phyloP scores from a whole-genome alignment of 1,140 invertebrate genomes.

The Neodiprion virginianus region DNA sequence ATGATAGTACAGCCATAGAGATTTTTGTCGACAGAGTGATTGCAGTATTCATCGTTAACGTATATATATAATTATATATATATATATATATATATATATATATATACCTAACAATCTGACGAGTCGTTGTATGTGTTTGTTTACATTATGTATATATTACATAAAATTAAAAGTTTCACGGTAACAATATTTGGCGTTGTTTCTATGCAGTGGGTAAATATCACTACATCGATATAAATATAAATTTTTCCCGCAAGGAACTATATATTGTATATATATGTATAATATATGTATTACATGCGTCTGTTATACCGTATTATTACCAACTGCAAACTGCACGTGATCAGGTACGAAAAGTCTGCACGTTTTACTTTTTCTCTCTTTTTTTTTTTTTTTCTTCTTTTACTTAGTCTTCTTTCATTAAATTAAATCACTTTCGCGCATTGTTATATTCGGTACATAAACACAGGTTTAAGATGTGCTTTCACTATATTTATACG shows the following conservation, averaged over 20 bases:
- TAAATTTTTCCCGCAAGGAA: no score
- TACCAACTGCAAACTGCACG: no score
- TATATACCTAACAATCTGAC: background rate
- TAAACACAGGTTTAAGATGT: no score
- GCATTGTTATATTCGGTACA: no score
- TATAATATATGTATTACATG: no score
- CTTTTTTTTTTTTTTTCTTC: slow-evolving; percentile 32
- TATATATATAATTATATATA: background rate
- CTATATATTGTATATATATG: no score
- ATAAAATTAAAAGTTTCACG: slow-evolving; percentile 3
- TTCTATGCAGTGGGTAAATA: no score
- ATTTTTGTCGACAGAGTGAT: slow-evolving; percentile 45
- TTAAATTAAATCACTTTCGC: no score
- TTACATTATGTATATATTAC: background rate
- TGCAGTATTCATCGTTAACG: slow-evolving; percentile 42
- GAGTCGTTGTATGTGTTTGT: background rate
- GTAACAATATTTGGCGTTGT: background rate
- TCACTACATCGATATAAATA: no score
- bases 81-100: background rate
- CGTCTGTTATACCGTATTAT: no score
- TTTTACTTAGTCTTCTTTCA: slow-evolving; percentile 29
- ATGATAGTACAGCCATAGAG: slow-evolving; percentile 51
- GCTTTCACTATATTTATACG: no score
- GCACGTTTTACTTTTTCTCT: slow-evolving; percentile 11
- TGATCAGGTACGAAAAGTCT: no score